Percentiles rank a stretch among this genome's conserved stretches.
These are phyloP conservation scores for Papilio gigon DNA, from an alignment of 2,888 invertebrate genomes.

Conservation along the genomic window DNA sequence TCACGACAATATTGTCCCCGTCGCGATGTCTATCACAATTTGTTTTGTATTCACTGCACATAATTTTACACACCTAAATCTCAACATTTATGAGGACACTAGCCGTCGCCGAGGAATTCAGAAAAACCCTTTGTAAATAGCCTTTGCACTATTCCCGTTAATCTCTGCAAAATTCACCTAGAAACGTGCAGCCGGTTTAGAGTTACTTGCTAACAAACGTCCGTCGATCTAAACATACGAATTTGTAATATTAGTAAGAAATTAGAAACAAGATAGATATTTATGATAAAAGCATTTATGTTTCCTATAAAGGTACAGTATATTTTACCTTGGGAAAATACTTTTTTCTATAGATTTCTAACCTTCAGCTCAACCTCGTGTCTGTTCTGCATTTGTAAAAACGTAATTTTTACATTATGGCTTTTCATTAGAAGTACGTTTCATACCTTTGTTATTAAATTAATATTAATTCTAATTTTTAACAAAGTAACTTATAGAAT, in stretches of 20 bases:
- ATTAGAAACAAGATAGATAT: too few species aligned
- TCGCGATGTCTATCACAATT: not conserved
- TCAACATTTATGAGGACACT: not conserved
- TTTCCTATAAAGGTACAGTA: not conserved
- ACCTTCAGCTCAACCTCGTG: constrained; percentile 11
- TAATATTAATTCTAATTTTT: too few species aligned
- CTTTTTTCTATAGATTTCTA: constrained; percentile 4
- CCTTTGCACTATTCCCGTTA: too few species aligned
- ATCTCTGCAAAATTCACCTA: too few species aligned
- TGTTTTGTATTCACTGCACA: not conserved
- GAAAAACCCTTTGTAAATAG: too few species aligned
- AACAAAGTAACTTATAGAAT: too few species aligned
- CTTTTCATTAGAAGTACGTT: not conserved
- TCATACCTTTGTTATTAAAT: too few species aligned
- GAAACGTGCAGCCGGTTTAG: too few species aligned
- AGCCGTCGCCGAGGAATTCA: too few species aligned
- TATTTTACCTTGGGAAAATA: not conserved
- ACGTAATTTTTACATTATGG: not conserved
- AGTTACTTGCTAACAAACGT: too few species aligned
- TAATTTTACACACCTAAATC: not conserved
- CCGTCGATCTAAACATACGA: too few species aligned
- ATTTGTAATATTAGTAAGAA: too few species aligned
- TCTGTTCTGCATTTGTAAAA: constrained; percentile 1
- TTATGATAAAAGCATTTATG: not conserved
- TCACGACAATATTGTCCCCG: not conserved